phyloP scores from a whole-genome alignment of 2,113 vertebrate species.

The Brevimyrus niger region DNA sequence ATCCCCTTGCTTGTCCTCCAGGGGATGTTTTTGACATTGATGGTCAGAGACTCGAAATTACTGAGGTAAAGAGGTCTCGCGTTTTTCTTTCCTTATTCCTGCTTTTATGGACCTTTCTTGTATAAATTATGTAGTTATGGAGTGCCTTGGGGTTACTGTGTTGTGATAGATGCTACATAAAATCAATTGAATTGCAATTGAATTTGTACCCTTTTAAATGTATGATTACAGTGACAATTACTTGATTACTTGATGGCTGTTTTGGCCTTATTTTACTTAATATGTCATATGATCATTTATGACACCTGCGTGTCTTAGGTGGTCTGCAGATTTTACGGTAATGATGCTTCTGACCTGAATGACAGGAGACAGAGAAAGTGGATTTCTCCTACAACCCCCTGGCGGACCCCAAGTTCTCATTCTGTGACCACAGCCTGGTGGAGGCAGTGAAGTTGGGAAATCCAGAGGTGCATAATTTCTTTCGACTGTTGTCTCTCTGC shows the following conservation, averaged over 20 bases:
- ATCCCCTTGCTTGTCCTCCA: constrained; percentile 35
- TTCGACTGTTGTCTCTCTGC: constrained; percentile 83
- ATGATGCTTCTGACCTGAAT: neutral
- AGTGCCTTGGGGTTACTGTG: neutral
- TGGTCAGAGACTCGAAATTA: constrained; percentile 61
- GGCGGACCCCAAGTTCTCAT: constrained; percentile 75
- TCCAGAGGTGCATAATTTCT: constrained; percentile 69
- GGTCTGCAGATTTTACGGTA: neutral
- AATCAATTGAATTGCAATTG: neutral
- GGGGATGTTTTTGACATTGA: constrained; percentile 66
- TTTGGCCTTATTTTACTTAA: neutral
- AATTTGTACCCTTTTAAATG: neutral
- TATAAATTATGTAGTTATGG: neutral
- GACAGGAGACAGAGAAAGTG: constrained; percentile 68
- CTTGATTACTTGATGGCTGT: neutral
- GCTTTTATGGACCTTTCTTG: neutral
- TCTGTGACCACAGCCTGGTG: constrained; percentile 79
- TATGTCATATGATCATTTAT: neutral
- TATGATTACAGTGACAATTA: neutral
- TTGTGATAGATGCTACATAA: neutral
- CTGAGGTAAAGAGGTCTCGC: constrained; percentile 61
- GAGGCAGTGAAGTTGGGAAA: constrained; percentile 72
- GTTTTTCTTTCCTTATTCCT: neutral
- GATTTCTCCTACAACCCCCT: constrained; percentile 85
- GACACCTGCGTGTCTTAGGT: neutral